Evolutionary conservation across 1,140 invertebrate species (phyloP).

Genomic region (Lordiphosa mommai): DNA sequence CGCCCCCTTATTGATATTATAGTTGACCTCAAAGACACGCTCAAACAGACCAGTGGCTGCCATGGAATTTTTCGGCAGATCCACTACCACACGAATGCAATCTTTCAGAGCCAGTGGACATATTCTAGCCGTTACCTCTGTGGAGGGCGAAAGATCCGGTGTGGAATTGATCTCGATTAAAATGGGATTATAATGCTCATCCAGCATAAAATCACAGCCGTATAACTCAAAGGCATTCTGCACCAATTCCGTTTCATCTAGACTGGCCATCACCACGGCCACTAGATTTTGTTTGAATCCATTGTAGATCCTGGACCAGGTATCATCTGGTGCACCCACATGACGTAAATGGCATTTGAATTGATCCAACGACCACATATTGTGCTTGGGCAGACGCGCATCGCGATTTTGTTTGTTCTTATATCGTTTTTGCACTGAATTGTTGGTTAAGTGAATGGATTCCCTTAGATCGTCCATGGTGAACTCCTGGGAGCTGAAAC

Average conservation of each 20-base stretch:
- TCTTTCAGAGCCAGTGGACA: slow-evolving; percentile 91
- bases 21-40: slow-evolving; percentile 67
- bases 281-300: slow-evolving; percentile 92
- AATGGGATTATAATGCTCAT: slow-evolving; percentile 92
- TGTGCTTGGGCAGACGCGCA: slow-evolving; percentile 86
- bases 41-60: slow-evolving; percentile 83
- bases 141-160: slow-evolving; percentile 91
- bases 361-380: slow-evolving; percentile 92
- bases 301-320: slow-evolving; percentile 89
- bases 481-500: slow-evolving; percentile 94
- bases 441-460: slow-evolving; percentile 95
- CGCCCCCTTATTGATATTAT: slow-evolving; percentile 49
- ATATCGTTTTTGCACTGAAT: slow-evolving; percentile 93
- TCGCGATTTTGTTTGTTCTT: slow-evolving; percentile 83
- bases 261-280: slow-evolving; percentile 86
- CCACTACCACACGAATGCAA: slow-evolving; percentile 89
- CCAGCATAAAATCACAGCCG: slow-evolving; percentile 94
- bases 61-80: slow-evolving; percentile 80
- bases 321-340: slow-evolving; percentile 73
- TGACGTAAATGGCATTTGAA: slow-evolving; percentile 86
- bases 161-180: slow-evolving; percentile 96
- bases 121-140: slow-evolving; percentile 89
- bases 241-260: slow-evolving; percentile 88
- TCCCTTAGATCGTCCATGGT: slow-evolving; percentile 91
- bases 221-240: slow-evolving; percentile 94